Evolutionary conservation across 2,888 invertebrate genomes (phyloP).

Genomic region (Globia sparganii): DNA sequence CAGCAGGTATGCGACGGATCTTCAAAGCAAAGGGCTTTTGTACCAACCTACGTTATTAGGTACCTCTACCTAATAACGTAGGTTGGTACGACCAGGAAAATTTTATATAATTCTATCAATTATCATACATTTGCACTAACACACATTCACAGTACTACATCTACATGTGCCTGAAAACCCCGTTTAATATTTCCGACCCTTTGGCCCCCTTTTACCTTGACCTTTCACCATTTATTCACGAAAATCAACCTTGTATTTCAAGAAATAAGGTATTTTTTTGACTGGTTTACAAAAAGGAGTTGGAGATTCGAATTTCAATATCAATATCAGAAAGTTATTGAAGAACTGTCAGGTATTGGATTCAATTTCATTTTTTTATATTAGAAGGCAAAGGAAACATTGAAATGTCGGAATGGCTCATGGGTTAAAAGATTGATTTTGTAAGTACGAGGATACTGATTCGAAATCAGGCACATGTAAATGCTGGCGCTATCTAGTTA

Average conservation of each 20-base stretch:
- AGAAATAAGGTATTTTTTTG: conserved; percentile 30
- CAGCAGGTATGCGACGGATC: neutral
- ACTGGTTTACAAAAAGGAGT: neutral
- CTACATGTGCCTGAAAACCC: conserved; percentile 37
- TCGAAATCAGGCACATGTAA: neutral
- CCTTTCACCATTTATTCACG: conserved; percentile 3
- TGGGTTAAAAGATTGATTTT: neutral
- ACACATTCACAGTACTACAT: conserved; percentile 12
- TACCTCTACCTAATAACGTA: too few species aligned
- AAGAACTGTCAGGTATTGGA: conserved; percentile 67
- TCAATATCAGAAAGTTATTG: conserved; percentile 65
- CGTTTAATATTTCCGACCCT: conserved; percentile 53
- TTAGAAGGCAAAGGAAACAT: conserved; percentile 18
- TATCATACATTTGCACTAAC: conserved; percentile 23
- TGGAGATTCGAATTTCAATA: conserved; percentile 59
- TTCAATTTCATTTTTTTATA: conserved; percentile 56
- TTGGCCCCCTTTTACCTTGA: conserved; percentile 51
- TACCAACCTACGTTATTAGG: too few species aligned
- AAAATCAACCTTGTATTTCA: neutral
- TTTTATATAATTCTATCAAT: neutral
- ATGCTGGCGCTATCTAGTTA: neutral
- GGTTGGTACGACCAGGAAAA: neutral
- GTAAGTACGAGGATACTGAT: neutral
- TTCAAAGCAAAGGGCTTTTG: too few species aligned
- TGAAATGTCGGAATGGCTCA: neutral